Base-by-base conservation (phyloP, 2,797 vertebrate species). In the Cacajao melanocephalus region DNA sequence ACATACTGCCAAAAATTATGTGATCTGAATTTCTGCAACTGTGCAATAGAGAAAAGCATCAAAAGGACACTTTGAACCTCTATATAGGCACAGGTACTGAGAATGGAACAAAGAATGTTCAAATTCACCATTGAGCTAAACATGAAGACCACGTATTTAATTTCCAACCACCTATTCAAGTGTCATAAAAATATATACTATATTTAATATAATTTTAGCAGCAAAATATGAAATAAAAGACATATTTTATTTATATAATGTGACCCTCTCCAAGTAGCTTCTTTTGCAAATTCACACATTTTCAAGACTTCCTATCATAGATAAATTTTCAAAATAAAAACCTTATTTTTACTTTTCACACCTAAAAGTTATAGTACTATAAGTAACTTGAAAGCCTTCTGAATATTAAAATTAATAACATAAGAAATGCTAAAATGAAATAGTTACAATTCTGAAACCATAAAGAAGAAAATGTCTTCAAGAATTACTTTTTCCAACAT, bases 181-280 rank as follows among this genome's bases (percentile, higher is more conserved):
- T 84, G 44, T 52, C 26, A 58, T 93, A 95, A 94, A 67, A 92
- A 94, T 86, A 76, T 30, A 48, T 52, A 80, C 19, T 22, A 22
- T 36, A 58, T 75, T 91, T 78, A 92, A 89, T 55, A 96, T 57
- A 95, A 93, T 95, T 91, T 61, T 83, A 94, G 75, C 64, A 79
- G 19, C 44, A 79, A 88, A 82, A 67, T 82, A 61, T 33, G 57
- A 93, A 85, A 26, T 41, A 90, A 90, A 84, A 91, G 55, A 93
- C 57, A 39, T 89, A 78, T 88, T 96, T 95, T 95, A 86, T 96
- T 97, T 96, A 93, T 91, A 52, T 89, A 79, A 89, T 72, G 48
- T 72, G 75, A 87, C 48, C 55, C 48, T 96, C 85, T 93, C 73
- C 36, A 88, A 91, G 48, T 88, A 76, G 82, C 36, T 87, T 79